Evolutionary conservation across 1,140 invertebrate species (phyloP).

Genomic region (Lordiphosa collinella): DNA sequence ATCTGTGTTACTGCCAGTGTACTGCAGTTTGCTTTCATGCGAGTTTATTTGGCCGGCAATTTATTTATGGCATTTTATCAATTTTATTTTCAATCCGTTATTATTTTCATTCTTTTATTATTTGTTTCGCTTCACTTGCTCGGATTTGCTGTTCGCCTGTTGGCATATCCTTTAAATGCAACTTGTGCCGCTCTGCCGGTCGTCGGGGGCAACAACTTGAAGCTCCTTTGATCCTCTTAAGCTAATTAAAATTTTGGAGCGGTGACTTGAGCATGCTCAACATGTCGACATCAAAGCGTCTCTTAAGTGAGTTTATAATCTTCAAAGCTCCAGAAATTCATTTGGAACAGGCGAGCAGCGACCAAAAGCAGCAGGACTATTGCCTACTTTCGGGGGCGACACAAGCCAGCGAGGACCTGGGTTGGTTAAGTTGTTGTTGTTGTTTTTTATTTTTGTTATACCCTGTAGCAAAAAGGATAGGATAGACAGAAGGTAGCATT

Average conservation of each 20-base stretch:
- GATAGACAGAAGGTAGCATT: too few species aligned
- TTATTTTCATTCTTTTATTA: not conserved
- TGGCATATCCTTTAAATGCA: constrained; percentile 78
- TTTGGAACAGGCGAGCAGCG: constrained; percentile 58
- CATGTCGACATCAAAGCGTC: constrained; percentile 69
- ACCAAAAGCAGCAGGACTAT: constrained; percentile 3
- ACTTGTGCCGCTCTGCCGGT: constrained; percentile 51
- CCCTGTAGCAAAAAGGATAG: too few species aligned
- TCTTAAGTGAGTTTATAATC: constrained; percentile 71
- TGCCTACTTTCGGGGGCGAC: constrained; percentile 31
- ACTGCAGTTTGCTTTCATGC: constrained; percentile 24
- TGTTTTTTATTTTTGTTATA: too few species aligned
- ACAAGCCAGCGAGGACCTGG: not conserved
- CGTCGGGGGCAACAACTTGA: constrained; percentile 30
- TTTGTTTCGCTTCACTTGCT: constrained; percentile 2
- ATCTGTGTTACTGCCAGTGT: constrained; percentile 7
- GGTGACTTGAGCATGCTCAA: constrained; percentile 55
- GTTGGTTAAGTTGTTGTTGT: constrained; percentile 2
- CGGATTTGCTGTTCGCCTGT: constrained; percentile 59
- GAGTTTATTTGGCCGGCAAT: constrained; percentile 62
- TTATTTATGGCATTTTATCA: constrained; percentile 70
- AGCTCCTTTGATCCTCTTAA: constrained; percentile 71
- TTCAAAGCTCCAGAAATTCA: constrained; percentile 79
- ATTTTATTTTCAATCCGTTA: constrained; percentile 38
- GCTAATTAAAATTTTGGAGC: constrained; percentile 46